Base-by-base conservation (phyloP, 2,888 invertebrate species). In the Machimus rusticus region DNA sequence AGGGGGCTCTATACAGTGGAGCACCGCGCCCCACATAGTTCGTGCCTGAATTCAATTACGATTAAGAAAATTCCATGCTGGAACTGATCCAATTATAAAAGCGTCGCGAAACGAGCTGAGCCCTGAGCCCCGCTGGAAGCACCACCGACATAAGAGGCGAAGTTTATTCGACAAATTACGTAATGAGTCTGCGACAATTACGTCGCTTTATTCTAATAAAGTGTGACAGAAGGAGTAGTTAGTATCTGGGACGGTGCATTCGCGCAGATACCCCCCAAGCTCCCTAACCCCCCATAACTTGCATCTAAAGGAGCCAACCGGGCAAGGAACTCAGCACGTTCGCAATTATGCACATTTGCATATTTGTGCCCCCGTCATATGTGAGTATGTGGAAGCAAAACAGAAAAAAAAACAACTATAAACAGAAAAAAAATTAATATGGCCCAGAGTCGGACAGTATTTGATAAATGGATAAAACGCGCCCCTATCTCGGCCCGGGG, bases 101-200 rank as follows among this genome's bases (percentile, higher is more conserved):
- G 28, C 66, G 66, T 66, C 28, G 66, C 28, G 28, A 9, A 66
- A 66, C 12, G 8, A 16, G n/a, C 51, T 19, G n/a, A 51, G n/a
- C 51, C 51, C 8, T n/a, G 43, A 46, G 16, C 12, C 43, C 43
- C 43, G 4, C 43, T 16, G n/a, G 46, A 16, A n/a, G 46, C 9
- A 51, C 14, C 34, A 28, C 23, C 34, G 31, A 28, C 23, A 74
- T 74, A 31, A 74, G 37, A 74, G 28, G 34, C 34, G 19, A 76
- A 76, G 34, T 76, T 76, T 76, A 76, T 76, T 37, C 76, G 76
- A 76, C 76, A 76, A 76, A 76, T 76, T 37, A 76, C 76, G 34
- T 76, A 76, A 76, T 76, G 76, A 76, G 76, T 34, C 34, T 76
- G 76, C 76, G n/a, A 76, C 37, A 34, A 76, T 76, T 37, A 76